Evolutionary conservation across 2,113 vertebrate genomes (phyloP).

Genomic region (Monopterus albus): DNA sequence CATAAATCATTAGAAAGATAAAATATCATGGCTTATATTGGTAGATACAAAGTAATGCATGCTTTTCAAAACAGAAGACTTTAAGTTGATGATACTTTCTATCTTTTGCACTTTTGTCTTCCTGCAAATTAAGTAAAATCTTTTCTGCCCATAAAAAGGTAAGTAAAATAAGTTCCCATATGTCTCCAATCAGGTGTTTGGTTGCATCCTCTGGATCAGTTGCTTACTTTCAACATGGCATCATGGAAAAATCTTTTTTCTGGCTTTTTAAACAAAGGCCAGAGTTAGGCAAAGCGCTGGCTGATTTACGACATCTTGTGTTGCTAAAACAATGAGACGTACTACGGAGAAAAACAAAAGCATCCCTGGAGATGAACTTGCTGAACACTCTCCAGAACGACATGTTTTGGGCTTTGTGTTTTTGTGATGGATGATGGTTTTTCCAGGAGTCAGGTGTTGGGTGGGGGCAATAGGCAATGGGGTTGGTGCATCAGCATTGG

Average conservation of each 20-base stretch:
- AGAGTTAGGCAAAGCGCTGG: constrained; percentile 19
- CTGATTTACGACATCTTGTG: constrained; percentile 54
- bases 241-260: constrained; percentile 40
- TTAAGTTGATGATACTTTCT: background rate
- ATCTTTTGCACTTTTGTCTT: background rate
- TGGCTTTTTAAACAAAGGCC: constrained; percentile 44
- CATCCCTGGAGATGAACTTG: constrained; percentile 60
- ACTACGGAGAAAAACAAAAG: constrained; percentile 30
- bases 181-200: background rate
- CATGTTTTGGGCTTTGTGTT: constrained; percentile 58
- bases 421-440: constrained; percentile 71
- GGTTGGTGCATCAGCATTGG: constrained; percentile 28
- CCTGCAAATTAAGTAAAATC: background rate
- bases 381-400: constrained; percentile 54
- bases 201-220: background rate
- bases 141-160: background rate
- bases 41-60: background rate
- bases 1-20: background rate
- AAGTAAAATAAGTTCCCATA: background rate
- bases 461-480: background rate
- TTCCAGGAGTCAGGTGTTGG: constrained; percentile 63
- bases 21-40: background rate
- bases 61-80: background rate
- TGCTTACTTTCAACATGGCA: constrained; percentile 16
- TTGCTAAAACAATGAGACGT: constrained; percentile 59